Evolutionary conservation across 1,140 invertebrate genomes (phyloP).

Genomic region (Drosophila tani): DNA sequence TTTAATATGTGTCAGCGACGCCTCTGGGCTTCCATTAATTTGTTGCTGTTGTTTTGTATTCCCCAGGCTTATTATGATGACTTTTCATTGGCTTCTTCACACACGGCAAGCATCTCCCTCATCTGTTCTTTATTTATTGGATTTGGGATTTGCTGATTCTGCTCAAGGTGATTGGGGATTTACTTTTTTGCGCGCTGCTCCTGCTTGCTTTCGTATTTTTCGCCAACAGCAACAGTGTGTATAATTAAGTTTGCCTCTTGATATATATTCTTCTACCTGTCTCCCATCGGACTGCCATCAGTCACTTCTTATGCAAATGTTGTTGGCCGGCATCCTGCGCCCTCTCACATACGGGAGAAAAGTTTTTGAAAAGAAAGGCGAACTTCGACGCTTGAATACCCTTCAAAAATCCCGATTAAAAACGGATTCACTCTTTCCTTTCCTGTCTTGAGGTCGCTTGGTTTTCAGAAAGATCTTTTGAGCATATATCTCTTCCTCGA

Average conservation of each 20-base stretch:
- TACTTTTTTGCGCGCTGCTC: constrained; percentile 30
- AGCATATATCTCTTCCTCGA: too few relatives aligned
- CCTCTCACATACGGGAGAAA: constrained; percentile 3
- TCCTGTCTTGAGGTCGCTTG: too few relatives aligned
- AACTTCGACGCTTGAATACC: constrained; percentile 6
- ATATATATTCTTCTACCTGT: constrained; percentile 55
- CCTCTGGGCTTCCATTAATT: constrained; percentile 32
- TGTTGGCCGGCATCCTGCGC: constrained; percentile 34
- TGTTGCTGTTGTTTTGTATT: constrained; percentile 50
- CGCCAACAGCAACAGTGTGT: constrained; percentile 24
- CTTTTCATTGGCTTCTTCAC: constrained; percentile 54
- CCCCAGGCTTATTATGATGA: constrained; percentile 70
- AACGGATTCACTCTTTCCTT: too few relatives aligned
- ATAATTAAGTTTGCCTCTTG: constrained; percentile 74
- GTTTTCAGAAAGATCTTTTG: too few relatives aligned
- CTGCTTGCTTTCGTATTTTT: constrained; percentile 29
- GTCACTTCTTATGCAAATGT: constrained; percentile 63
- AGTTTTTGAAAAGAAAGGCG: not conserved
- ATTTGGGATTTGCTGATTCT: constrained; percentile 80
- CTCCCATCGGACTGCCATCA: constrained; percentile 58
- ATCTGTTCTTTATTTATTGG: constrained; percentile 75
- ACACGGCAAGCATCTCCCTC: constrained; percentile 34
- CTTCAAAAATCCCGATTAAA: not conserved
- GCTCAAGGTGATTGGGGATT: constrained; percentile 69
- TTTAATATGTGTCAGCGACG: constrained; percentile 20